Percentiles rank a stretch among this genome's conserved stretches.
phyloP scores from a whole-genome alignment of 2,113 vertebrate species.

The Sander vitreus region DNA sequence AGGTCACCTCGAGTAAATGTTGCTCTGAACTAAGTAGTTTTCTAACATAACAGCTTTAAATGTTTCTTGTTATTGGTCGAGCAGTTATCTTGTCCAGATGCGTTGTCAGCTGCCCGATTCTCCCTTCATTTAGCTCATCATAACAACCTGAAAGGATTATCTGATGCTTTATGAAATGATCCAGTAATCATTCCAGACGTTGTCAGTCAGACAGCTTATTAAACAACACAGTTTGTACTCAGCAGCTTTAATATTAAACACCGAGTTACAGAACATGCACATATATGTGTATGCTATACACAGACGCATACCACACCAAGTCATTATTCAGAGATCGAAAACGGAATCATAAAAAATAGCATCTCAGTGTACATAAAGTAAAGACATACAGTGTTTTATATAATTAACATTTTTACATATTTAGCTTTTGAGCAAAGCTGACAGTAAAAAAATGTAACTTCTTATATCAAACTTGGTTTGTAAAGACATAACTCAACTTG shows the following conservation, averaged over 20 bases:
- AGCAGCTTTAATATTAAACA: conserved; percentile 57
- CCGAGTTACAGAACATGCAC: conserved; percentile 39
- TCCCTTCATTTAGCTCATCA: not conserved
- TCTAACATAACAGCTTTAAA: not conserved
- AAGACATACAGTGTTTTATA: conserved; percentile 35
- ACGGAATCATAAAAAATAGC: conserved; percentile 20
- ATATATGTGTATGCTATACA: not conserved
- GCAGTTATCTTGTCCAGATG: not conserved
- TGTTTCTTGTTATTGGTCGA: not conserved
- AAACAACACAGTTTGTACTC: conserved; percentile 19
- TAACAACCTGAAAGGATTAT: not conserved
- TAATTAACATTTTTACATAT: conserved; percentile 14
- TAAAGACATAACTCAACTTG: conserved; percentile 15
- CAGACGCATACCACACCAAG: conserved; percentile 7
- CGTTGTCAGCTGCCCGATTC: not conserved
- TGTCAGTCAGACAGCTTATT: conserved; percentile 3
- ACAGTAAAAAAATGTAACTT: conserved; percentile 15
- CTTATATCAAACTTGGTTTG: conserved; percentile 38
- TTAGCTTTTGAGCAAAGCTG: conserved; percentile 9
- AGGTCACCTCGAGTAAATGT: not conserved
- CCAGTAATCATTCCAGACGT: conserved; percentile 9
- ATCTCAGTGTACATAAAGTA: conserved; percentile 23
- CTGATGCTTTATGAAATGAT: conserved; percentile 35
- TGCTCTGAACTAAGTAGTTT: not conserved
- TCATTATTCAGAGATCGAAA: conserved; percentile 32